Evolutionary conservation across 1,140 invertebrate genomes (phyloP).

Genomic region (Galendromus occidentalis): DNA sequence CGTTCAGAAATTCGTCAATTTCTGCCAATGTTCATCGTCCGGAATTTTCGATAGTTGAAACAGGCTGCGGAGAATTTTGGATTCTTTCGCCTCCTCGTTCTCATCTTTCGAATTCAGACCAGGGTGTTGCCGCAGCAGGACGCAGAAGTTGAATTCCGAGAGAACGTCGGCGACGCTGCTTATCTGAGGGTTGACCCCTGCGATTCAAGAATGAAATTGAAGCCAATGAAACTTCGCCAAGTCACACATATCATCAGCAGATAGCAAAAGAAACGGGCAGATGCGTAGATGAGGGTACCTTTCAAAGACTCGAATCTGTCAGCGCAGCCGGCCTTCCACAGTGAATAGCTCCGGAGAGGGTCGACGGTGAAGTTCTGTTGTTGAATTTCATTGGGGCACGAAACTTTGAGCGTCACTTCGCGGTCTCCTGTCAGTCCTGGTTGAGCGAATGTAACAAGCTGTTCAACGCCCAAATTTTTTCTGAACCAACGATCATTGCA

Average conservation of each 20-base stretch:
- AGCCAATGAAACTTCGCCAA: neutral
- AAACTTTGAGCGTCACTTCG: neutral
- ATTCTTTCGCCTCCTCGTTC: neutral
- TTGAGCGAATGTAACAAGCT: neutral
- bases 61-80: neutral
- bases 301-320: neutral
- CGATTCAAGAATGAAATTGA: neutral
- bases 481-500: neutral
- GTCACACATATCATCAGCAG: no score
- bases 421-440: neutral
- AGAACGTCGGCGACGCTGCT: constrained; percentile 6
- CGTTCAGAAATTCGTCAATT: neutral
- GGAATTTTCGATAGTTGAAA: neutral
- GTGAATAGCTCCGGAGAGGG: neutral
- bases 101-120: neutral
- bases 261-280: no score
- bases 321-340: neutral
- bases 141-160: neutral
- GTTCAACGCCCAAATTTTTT: neutral
- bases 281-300: neutral
- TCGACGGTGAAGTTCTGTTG: no score
- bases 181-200: neutral
- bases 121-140: neutral
- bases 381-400: neutral
- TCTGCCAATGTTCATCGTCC: constrained; percentile 3